These are phyloP conservation scores for Epinotia brunnichana DNA, from an alignment of 2,888 invertebrate genomes.

Conservation along the genomic window DNA sequence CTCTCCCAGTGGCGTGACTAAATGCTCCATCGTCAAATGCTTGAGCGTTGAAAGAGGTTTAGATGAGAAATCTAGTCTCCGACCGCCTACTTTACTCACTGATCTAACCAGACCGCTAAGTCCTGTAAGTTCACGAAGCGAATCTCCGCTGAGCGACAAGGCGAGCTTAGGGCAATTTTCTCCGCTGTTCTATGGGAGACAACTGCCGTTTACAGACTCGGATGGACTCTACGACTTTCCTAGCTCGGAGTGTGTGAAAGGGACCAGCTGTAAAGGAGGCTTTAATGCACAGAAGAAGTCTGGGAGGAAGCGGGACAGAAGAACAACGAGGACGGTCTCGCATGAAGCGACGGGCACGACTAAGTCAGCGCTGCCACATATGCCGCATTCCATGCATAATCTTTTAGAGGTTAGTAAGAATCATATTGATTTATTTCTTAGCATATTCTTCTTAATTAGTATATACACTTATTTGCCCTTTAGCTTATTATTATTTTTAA, in stretches of 20 bases:
- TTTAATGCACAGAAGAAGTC: conserved; percentile 84
- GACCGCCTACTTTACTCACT: conserved; percentile 83
- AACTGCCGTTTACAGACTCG: conserved; percentile 90
- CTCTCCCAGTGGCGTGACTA: conserved; percentile 79
- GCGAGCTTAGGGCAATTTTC: conserved; percentile 87
- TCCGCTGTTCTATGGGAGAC: conserved; percentile 88
- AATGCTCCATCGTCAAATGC: conserved; percentile 83
- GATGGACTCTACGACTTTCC: conserved; percentile 92
- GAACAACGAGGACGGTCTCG: conserved; percentile 81
- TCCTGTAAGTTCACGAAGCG: conserved; percentile 90
- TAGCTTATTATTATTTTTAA: no score
- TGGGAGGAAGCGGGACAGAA: conserved; percentile 85
- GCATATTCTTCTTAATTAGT: no score
- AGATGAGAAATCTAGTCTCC: conserved; percentile 76
- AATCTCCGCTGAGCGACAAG: conserved; percentile 90
- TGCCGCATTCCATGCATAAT: conserved; percentile 82
- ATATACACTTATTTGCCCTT: no score
- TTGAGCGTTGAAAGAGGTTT: conserved; percentile 81
- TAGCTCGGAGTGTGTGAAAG: conserved; percentile 87
- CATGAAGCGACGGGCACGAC: conserved; percentile 77
- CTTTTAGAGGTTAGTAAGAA: conserved; percentile 82
- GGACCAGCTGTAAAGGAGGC: conserved; percentile 79
- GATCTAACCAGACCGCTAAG: conserved; percentile 85
- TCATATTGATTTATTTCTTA: no score
- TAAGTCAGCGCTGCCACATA: conserved; percentile 82